A percentile compares a stretch with the other conserved stretches of the same genome.
These are phyloP conservation scores for Colius striatus DNA, from an alignment of 2,113 vertebrate species.

Conservation along the genomic window DNA sequence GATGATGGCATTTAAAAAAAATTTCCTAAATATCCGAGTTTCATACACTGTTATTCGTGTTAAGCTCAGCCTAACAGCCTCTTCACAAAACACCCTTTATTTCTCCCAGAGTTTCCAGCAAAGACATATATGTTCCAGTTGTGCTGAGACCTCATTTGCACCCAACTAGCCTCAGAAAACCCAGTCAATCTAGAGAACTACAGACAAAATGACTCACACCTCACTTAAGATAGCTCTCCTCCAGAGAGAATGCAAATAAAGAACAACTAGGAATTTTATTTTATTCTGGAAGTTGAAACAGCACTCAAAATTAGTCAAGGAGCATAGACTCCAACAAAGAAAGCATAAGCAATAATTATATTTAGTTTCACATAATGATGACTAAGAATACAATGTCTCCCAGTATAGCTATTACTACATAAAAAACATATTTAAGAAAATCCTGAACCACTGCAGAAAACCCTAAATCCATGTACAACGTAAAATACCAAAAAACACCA, in stretches of 20 bases:
- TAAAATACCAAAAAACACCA: not conserved
- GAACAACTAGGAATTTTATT: not conserved
- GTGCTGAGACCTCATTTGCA: not conserved
- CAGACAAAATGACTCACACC: not conserved
- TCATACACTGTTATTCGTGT: not conserved
- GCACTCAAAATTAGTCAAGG: not conserved
- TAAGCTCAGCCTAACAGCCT: not conserved
- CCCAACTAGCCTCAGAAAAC: not conserved
- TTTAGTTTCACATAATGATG: not conserved
- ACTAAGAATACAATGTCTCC: not conserved
- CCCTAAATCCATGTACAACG: not conserved
- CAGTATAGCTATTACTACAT: not conserved
- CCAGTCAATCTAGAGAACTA: not conserved
- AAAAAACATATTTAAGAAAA: not conserved
- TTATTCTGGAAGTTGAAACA: not conserved
- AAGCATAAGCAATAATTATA: not conserved
- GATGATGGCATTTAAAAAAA: not conserved
- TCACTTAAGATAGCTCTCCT: not conserved
- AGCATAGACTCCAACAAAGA: not conserved
- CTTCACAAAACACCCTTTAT: not conserved
- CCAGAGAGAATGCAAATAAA: not conserved
- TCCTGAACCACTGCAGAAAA: not conserved
- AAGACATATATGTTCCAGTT: not conserved
- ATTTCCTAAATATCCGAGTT: not conserved
- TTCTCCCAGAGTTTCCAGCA: not conserved